Evolutionary conservation across 2,797 vertebrate species (phyloP).

Genomic region (Morus bassanus): DNA sequence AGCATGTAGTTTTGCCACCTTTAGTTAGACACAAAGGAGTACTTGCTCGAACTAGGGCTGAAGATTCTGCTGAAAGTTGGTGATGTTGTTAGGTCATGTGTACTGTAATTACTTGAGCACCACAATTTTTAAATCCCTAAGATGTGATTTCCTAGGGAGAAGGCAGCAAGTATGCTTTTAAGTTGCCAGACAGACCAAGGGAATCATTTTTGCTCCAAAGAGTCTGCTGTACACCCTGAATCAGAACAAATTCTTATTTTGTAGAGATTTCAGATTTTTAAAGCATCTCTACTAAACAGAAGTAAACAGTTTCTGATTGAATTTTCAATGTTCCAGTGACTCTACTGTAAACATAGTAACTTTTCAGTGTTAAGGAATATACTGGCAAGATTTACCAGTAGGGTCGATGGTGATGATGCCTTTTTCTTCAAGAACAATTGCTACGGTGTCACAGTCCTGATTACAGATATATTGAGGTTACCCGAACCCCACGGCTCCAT

Average conservation of each 20-base stretch:
- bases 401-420: not conserved
- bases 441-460: not conserved
- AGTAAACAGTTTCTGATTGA: not conserved
- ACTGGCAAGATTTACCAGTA: not conserved
- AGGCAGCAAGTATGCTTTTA: slow-evolving; percentile 21
- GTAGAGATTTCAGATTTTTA: not conserved
- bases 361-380: not conserved
- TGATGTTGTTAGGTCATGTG: not conserved
- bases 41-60: not conserved
- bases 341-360: not conserved
- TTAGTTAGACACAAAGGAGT: slow-evolving; percentile 7
- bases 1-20: slow-evolving; percentile 15
- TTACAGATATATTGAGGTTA: not conserved
- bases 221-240: slow-evolving; percentile 28
- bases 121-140: slow-evolving; percentile 32
- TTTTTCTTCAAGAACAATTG: not conserved
- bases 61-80: slow-evolving; percentile 17
- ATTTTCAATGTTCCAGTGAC: not conserved
- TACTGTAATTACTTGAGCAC: slow-evolving; percentile 11
- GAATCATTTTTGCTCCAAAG: not conserved
- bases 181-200: not conserved
- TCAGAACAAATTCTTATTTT: slow-evolving; percentile 1
- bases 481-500: not conserved
- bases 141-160: not conserved
- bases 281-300: not conserved